These are phyloP conservation scores for Eupithecia pulchellata DNA, from an alignment of 2,888 invertebrate genomes.

Conservation along the genomic window DNA sequence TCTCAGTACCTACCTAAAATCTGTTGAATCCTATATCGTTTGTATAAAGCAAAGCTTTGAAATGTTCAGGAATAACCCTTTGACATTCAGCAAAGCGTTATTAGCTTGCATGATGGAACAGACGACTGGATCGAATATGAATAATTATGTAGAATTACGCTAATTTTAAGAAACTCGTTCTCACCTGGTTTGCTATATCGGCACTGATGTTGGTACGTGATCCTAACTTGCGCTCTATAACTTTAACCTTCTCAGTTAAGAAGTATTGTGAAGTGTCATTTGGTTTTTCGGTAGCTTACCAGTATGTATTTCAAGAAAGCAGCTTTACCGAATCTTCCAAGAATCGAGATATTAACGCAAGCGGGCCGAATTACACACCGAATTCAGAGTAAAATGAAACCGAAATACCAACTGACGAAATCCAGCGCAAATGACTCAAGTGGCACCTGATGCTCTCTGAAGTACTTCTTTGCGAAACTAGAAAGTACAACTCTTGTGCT, in stretches of 20 bases:
- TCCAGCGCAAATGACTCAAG: conserved; percentile 5
- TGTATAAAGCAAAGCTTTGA: background rate
- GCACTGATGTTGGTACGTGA: background rate
- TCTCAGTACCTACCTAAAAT: background rate
- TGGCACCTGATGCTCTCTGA: conserved; percentile 2
- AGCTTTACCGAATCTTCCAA: background rate
- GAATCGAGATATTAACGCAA: background rate
- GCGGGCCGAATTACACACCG: background rate
- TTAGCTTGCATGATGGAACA: background rate
- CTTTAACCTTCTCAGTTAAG: background rate
- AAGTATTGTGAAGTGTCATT: no score
- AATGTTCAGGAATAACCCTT: background rate
- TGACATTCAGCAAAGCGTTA: conserved; percentile 1
- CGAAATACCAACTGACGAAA: conserved; percentile 4
- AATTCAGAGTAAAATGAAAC: conserved; percentile 3
- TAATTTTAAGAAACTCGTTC: background rate
- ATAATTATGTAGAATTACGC: background rate
- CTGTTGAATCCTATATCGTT: background rate
- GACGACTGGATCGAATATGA: background rate
- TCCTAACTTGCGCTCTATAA: no score
- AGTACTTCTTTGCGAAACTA: background rate
- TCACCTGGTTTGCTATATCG: background rate
- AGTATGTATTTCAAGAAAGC: background rate
- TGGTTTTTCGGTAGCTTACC: background rate
- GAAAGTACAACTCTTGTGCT: background rate